phyloP scores from a whole-genome alignment of 2,888 invertebrate species.

The Heliothis peltigera region DNA sequence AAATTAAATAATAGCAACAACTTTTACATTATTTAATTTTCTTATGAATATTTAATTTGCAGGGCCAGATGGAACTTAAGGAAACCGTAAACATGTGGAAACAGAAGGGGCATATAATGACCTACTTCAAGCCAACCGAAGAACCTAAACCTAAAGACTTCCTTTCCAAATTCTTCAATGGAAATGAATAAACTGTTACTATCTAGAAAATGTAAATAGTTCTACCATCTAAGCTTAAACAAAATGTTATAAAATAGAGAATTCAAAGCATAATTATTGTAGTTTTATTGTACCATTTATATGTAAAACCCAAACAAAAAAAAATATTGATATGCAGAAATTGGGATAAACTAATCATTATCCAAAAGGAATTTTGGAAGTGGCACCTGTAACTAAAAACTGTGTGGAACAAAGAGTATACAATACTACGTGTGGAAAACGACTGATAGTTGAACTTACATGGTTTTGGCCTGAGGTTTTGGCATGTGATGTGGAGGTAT shows the following conservation, averaged over 20 bases:
- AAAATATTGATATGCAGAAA: too few species aligned
- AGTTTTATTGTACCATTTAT: conserved; percentile 35
- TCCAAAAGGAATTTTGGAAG: too few species aligned
- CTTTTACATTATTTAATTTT: neutral
- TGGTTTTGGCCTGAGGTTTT: too few species aligned
- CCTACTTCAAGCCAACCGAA: conserved; percentile 95
- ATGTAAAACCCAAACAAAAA: too few species aligned
- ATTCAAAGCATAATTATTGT: conserved; percentile 47
- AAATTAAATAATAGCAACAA: too few species aligned
- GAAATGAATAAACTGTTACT: conserved; percentile 85
- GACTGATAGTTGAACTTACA: too few species aligned
- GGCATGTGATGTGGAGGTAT: too few species aligned
- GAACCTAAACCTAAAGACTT: conserved; percentile 97
- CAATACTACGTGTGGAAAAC: too few species aligned
- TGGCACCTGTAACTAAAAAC: too few species aligned
- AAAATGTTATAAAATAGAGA: conserved; percentile 66
- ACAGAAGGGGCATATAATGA: conserved; percentile 96
- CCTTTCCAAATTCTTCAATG: conserved; percentile 96
- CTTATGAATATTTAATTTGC: conserved; percentile 59
- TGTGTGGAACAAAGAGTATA: too few species aligned
- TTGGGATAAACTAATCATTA: too few species aligned
- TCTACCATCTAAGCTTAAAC: conserved; percentile 56
- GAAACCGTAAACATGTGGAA: conserved; percentile 97
- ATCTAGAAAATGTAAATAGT: conserved; percentile 66
- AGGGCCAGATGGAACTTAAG: conserved; percentile 98